Percentiles rank a stretch among this genome's conserved stretches.
These are phyloP conservation scores for Apamea anceps DNA, from an alignment of 2,888 invertebrate species.

Conservation along the genomic window DNA sequence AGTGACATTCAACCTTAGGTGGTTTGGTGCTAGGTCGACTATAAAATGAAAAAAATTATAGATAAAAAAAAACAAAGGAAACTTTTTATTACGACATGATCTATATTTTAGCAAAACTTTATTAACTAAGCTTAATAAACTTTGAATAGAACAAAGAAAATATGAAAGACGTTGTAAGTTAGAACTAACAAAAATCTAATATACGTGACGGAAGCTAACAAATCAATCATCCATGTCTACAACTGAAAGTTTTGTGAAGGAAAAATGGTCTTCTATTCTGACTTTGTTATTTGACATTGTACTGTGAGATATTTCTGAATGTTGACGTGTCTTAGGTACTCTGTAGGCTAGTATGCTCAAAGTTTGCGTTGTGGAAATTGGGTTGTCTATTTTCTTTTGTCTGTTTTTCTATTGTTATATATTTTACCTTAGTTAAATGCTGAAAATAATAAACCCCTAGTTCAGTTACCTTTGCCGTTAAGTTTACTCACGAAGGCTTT, in stretches of 20 bases:
- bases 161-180: constrained; percentile 36
- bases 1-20: background rate
- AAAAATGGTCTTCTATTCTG: constrained; percentile 17
- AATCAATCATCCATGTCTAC: constrained; percentile 52
- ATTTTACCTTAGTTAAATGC: background rate
- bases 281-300: constrained; percentile 39
- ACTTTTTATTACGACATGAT: constrained; percentile 35
- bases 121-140: constrained; percentile 28
- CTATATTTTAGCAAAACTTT: constrained; percentile 31
- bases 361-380: background rate
- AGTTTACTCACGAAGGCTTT: background rate
- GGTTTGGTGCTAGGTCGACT: background rate
- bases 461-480: background rate
- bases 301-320: constrained; percentile 21
- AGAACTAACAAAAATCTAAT: constrained; percentile 48
- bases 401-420: too few relatives aligned
- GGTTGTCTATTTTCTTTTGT: background rate
- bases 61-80: constrained; percentile 19
- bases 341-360: background rate
- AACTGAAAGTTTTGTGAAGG: constrained; percentile 34
- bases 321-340: constrained; percentile 16
- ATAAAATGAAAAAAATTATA: background rate
- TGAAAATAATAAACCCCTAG: background rate
- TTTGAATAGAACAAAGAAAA: constrained; percentile 46
- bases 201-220: constrained; percentile 23